Evolutionary conservation across 23 tunicate genomes (phyloP), one percentile per base, ranked within the genome.

Genomic region (Styela plicata): DNA sequence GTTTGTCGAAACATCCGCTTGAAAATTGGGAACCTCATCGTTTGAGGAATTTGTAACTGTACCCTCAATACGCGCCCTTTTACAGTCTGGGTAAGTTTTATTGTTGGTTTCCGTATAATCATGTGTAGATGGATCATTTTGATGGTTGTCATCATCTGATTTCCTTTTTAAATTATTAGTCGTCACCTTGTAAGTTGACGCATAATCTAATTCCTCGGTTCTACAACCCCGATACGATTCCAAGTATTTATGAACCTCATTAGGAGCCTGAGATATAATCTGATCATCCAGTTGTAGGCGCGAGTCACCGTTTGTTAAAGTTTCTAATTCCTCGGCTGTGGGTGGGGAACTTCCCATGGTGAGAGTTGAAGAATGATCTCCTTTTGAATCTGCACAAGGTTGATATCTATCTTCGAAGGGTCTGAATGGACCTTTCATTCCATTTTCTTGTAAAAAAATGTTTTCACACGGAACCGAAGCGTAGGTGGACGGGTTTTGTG

Each of bases 341-440:
- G 71, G 2, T 0, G 71, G 30, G n/a, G 71, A 22, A 67, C 16
- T 67, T 13, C 0, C 24, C 16, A 29, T 16, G 19, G 71, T 27
- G 17, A 0, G 19, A 17, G 71, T 67, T 67, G 19, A 13, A 16
- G 31, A 25, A 0, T 67, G 19, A 24, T 27, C 18, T 16, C 22
- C 24, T 22, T 67, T 29, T 1, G 71, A 18, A 13, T 27, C 71
- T 67, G 24, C 16, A 16, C 22, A 16, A 67, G 16, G 16, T 67
- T 67, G 31, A 16, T 22, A 18, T 13, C 22, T 67, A 24, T 67
- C 71, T 29, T 67, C 71, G 2, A 67, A 67, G 0, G 71, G 71
- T 29, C 71, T 67, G 22, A 67, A 67, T 22, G 71, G 71, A 17
- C 71, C 71, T 67, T 67, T 67, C 57, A 13, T 7, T 44, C 10